Evolutionary conservation across 2,797 vertebrate genomes (phyloP).

Genomic region (Peromyscus eremicus): DNA sequence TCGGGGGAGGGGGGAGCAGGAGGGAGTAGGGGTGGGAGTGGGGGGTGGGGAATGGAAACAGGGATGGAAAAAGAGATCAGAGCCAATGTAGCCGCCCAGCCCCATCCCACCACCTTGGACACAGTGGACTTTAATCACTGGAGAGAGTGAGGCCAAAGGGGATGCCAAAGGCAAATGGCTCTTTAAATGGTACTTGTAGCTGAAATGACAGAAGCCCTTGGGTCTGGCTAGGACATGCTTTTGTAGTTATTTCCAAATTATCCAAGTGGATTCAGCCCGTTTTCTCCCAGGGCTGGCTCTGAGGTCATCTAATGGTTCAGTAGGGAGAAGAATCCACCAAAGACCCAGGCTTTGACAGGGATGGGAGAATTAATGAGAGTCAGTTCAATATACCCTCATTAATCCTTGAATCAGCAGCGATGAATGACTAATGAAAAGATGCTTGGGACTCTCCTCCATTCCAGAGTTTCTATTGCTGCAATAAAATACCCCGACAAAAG

Average conservation of each 20-base stretch:
- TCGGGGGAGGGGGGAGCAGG: too few relatives aligned
- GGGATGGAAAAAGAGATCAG: background rate
- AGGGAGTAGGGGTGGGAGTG: background rate
- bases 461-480: background rate
- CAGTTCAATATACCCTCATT: background rate
- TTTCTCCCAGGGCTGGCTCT: background rate
- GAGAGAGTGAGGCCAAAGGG: background rate
- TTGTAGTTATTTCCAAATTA: background rate
- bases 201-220: background rate
- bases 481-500: background rate
- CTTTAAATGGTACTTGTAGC: background rate
- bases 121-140: background rate
- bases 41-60: background rate
- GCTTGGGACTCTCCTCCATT: background rate
- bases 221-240: background rate
- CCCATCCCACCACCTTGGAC: background rate
- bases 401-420: background rate
- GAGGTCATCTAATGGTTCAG: background rate
- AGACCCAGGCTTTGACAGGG: background rate
- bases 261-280: background rate
- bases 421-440: background rate
- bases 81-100: background rate
- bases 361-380: background rate
- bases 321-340: background rate
- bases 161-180: background rate